phyloP scores from a whole-genome alignment of 2,888 invertebrate species.

The Hylaea fasciaria region DNA sequence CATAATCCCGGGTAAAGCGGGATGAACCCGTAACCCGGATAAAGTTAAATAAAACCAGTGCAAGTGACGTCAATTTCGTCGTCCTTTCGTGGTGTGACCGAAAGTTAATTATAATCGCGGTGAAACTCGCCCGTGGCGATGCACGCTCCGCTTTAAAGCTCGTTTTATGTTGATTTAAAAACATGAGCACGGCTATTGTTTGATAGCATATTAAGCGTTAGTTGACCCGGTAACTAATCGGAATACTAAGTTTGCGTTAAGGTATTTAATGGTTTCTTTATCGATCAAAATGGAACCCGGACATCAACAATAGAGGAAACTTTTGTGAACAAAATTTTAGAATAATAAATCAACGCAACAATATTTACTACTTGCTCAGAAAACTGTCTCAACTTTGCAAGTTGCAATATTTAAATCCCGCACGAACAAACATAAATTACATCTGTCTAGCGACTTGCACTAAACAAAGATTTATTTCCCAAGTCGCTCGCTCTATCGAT shows the following conservation, averaged over 20 bases:
- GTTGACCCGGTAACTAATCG: neutral
- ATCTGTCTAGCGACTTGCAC: slow-evolving; percentile 4
- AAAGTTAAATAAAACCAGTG: slow-evolving; percentile 40
- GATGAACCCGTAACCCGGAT: slow-evolving; percentile 35
- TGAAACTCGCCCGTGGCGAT: slow-evolving; percentile 10
- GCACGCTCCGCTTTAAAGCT: slow-evolving; percentile 7
- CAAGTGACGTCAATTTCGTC: slow-evolving; percentile 34
- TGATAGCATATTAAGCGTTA: slow-evolving; percentile 2
- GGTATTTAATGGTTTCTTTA: no score
- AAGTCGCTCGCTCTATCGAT: slow-evolving; percentile 29
- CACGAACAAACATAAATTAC: slow-evolving; percentile 11
- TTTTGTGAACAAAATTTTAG: no score
- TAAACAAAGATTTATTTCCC: slow-evolving; percentile 30
- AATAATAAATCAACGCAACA: slow-evolving; percentile 1
- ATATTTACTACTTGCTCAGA: neutral
- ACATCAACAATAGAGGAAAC: no score
- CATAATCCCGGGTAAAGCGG: slow-evolving; percentile 40
- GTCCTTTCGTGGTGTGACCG: slow-evolving; percentile 28
- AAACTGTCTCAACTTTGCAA: neutral
- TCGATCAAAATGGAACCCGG: no score
- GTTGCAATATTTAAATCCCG: slow-evolving; percentile 15
- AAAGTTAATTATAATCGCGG: slow-evolving; percentile 31
- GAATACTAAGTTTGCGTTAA: no score
- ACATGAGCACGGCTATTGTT: slow-evolving; percentile 4
- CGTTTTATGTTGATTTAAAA: neutral